Evolutionary conservation across 2,888 invertebrate genomes (phyloP), one percentile per base, ranked within the genome.

Genomic region (Rotaria sp.): DNA sequence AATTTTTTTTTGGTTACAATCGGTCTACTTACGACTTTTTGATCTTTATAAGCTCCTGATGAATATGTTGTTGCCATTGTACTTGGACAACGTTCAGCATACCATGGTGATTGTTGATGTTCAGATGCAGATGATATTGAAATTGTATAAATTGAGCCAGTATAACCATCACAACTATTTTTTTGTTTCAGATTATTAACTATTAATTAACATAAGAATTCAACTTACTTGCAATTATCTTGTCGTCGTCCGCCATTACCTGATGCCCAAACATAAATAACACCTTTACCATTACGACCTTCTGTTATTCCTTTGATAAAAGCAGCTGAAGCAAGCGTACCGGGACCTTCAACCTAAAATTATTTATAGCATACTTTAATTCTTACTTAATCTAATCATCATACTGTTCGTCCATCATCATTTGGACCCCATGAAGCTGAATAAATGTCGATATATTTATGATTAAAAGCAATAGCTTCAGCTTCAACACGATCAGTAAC

Each of bases 1-100:
- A 18, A 45, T n/a, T 59, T 35, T 52, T 80, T 57, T 38, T 11
- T n/a, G 1, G 0, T 85, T 75, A 7, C 1, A 18, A 45, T 26
- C 8, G 35, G 21, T 50, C 18, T 92, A 67, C 67, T 15, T 67
- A 96, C 96, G 90, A 96, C 95, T 94, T 95, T 95, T 91, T 95
- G 94, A 90, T 96, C 95, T 88, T 93, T 93, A 90, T 94, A 94
- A 85, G 94, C 94, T 87, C 96, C 96, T 87, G 95, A 95, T 85
- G 96, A 96, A 91, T 96, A 96, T 0, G 96, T 95, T 0, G 95
- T 94, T 0, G 96, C 95, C 89, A 96, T 92, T 0, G 95, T 95
- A 0, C 96, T 95, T 0, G 96, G 94, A 90, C 97, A 97, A 87
- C 93, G 93, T 91, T 97, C 97, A 4, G 95, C 95, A 90, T 96